These are phyloP conservation scores for Rana temporaria DNA, from an alignment of 2,113 vertebrate species.

Conservation along the genomic window DNA sequence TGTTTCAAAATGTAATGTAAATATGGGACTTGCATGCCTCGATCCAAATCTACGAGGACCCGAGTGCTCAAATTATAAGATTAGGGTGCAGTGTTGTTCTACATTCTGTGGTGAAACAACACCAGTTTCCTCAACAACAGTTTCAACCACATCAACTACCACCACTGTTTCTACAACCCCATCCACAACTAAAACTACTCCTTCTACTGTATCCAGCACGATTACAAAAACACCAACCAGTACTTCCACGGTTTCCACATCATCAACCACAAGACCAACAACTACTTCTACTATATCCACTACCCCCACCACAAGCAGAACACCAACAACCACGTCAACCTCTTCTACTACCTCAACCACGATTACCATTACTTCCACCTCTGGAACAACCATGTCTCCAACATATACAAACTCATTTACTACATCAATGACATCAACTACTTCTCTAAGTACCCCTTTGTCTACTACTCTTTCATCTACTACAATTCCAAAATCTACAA, in stretches of 20 bases:
- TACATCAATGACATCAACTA: slow-evolving; percentile 27
- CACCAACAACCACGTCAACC: not conserved
- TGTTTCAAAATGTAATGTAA: not conserved
- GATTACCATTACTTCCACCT: slow-evolving; percentile 42
- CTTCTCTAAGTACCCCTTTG: not conserved
- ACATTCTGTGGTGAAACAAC: not conserved
- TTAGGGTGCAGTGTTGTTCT: not conserved
- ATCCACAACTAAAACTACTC: not conserved
- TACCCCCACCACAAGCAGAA: not conserved
- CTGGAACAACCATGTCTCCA: slow-evolving; percentile 42
- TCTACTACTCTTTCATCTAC: slow-evolving; percentile 31
- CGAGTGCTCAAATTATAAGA: not conserved
- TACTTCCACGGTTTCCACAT: not conserved
- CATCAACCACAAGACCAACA: not conserved
- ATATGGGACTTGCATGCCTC: not conserved
- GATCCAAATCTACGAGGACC: not conserved
- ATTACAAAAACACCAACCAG: not conserved
- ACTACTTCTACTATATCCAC: not conserved
- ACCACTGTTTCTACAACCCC: not conserved
- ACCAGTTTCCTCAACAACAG: no score
- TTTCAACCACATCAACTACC: not conserved
- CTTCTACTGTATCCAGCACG: not conserved
- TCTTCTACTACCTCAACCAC: not conserved
- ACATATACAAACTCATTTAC: not conserved
- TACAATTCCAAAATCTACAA: not conserved